A percentile compares a stretch with the other conserved stretches of the same genome.
Evolutionary conservation across 2,113 vertebrate species (phyloP).

Genomic region (Elgaria multicarinata): DNA sequence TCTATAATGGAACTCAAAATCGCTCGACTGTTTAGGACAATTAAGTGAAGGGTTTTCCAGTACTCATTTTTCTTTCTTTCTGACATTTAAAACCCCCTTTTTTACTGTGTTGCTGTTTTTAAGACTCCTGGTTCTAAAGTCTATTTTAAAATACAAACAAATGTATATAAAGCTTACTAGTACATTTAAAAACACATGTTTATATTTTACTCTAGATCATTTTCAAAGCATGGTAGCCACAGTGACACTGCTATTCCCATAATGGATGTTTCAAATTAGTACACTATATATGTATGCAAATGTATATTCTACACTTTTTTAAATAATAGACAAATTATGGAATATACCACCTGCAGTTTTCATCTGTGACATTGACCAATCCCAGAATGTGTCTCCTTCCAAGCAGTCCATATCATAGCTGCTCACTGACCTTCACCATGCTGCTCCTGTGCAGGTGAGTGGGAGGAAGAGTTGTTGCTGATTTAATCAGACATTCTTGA

Average conservation of each 20-base stretch:
- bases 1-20: conserved; percentile 11
- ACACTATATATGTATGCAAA: background rate
- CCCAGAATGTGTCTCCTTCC: background rate
- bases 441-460: background rate
- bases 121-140: background rate
- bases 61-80: background rate
- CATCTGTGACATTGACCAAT: background rate
- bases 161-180: background rate
- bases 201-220: background rate
- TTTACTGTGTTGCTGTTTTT: background rate
- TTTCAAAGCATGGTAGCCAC: background rate
- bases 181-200: background rate
- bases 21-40: conserved; percentile 5
- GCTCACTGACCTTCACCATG: background rate
- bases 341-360: background rate
- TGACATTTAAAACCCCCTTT: background rate
- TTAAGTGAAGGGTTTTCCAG: background rate
- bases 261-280: background rate
- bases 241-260: background rate
- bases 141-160: conserved; percentile 13
- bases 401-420: background rate
- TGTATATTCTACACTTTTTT: background rate
- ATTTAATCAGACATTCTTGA: no score
- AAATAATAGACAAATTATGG: background rate
- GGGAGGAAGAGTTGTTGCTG: background rate